Conservation (phyloP, 2,888 invertebrate genomes). For the Uloborus plumipes region DNA sequence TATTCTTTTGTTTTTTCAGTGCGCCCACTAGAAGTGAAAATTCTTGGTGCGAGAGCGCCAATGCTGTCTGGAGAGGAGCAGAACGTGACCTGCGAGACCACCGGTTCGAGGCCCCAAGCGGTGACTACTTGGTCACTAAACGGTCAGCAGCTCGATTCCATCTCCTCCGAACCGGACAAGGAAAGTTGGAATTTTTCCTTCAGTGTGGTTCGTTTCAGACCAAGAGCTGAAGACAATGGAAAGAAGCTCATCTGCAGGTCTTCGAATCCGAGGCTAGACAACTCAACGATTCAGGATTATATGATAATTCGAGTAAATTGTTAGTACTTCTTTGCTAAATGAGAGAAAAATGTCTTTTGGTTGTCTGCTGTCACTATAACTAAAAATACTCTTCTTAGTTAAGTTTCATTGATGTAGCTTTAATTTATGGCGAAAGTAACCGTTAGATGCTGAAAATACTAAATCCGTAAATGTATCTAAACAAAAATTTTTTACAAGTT, state of each 20-base stretch:
- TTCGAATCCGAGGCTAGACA: constrained; percentile 67
- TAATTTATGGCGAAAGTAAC: no score
- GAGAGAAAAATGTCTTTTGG: no score
- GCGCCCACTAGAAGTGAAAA: constrained; percentile 52
- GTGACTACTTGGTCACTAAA: constrained; percentile 63
- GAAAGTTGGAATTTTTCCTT: constrained; percentile 65
- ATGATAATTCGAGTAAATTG: constrained; percentile 63
- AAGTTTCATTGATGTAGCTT: no score
- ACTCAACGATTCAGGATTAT: constrained; percentile 66
- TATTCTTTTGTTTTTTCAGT: constrained; percentile 28
- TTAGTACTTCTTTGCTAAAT: no score
- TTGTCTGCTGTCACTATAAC: no score
- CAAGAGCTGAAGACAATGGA: constrained; percentile 67
- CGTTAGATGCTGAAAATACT: no score
- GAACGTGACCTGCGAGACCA: constrained; percentile 46
- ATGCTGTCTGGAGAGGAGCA: constrained; percentile 49
- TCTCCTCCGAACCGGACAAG: neutral
- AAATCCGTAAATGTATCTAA: no score
- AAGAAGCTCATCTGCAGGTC: constrained; percentile 67
- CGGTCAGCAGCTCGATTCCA: constrained; percentile 19
- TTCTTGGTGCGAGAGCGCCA: constrained; percentile 38
- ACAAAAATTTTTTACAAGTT: no score
- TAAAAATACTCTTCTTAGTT: no score
- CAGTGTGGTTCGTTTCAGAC: constrained; percentile 64
- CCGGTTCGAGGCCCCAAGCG: constrained; percentile 62